Base-by-base conservation (phyloP, 2,888 invertebrate genomes). In the Ophion obscuratus region DNA sequence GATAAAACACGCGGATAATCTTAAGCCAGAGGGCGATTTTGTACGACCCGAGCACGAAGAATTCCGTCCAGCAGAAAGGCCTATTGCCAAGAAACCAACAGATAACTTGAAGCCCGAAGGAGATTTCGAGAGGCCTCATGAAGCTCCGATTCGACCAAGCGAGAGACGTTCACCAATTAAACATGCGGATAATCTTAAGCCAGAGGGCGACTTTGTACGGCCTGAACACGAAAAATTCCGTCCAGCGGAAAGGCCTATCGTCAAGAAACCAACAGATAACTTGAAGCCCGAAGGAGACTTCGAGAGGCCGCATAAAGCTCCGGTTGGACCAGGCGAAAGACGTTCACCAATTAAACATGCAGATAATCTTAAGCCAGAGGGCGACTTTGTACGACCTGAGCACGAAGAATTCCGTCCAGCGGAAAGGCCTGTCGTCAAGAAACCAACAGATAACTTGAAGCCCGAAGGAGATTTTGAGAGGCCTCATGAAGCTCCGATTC, bases 151-250 rank as follows among this genome's bases (percentile, higher is more conserved):
- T 2, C 24, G 71, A 2, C 95, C 94, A 57, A 96, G 96, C 0
- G 96, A 96, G 92, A 95, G 96, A 73, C 57, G 70, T 5, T 90
- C 89, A 0, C 91, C 93, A 0, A 93, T 93, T 10, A 91, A 89
- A 84, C 94, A 90, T 87, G 88, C 91, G 20, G 95, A 95, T 86
- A 96, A 96, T 89, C 89, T 96, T 0, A 93, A 92, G 83, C 95
- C 95, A 0, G 96, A 96, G 91, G 96, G 96, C 0, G 95, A 96
- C 1, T 95, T 95, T 90, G 31, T 31, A 94, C 95, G 93, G 92
- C 40, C 94, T 91, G 86, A 86, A n/a, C 95, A 95, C 0, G 93
- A 94, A 87, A 95, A 95, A 91, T 95, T 96, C 89, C 95, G 95
- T 81, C 95, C 94, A 17, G 96, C 95, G 89, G 94, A 95, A 47